These are phyloP conservation scores for Acrocyrtus sp. DNA, from an alignment of 2,888 invertebrate species.

Conservation along the genomic window DNA sequence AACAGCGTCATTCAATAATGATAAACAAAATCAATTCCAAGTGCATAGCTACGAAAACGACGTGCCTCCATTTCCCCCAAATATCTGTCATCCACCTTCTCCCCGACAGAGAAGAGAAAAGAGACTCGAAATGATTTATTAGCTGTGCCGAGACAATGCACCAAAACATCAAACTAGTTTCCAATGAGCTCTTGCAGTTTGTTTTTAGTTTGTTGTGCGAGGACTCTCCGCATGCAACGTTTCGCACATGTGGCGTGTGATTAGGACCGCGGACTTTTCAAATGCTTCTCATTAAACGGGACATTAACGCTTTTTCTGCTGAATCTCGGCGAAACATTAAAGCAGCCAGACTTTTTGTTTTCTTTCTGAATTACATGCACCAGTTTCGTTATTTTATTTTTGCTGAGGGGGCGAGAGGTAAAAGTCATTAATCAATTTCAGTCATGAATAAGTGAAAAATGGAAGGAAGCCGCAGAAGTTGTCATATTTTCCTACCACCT, in stretches of 20 bases:
- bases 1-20: no score
- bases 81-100: background rate
- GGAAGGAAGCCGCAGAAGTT: background rate
- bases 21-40: background rate
- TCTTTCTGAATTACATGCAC: background rate
- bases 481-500: background rate
- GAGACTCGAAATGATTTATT: background rate
- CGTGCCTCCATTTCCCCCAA: background rate
- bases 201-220: no score
- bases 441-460: background rate
- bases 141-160: background rate
- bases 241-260: no score
- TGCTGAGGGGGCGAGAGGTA: background rate
- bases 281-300: background rate
- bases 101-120: background rate
- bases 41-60: no score
- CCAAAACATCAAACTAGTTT: no score
- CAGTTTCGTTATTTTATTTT: no score
- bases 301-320: background rate
- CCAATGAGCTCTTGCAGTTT: no score
- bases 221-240: no score
- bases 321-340: background rate
- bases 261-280: background rate
- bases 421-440: constrained; percentile 17
- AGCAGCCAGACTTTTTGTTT: background rate